Evolutionary conservation across 2,888 invertebrate genomes (phyloP).

Genomic region (Calliphora vomitoria): DNA sequence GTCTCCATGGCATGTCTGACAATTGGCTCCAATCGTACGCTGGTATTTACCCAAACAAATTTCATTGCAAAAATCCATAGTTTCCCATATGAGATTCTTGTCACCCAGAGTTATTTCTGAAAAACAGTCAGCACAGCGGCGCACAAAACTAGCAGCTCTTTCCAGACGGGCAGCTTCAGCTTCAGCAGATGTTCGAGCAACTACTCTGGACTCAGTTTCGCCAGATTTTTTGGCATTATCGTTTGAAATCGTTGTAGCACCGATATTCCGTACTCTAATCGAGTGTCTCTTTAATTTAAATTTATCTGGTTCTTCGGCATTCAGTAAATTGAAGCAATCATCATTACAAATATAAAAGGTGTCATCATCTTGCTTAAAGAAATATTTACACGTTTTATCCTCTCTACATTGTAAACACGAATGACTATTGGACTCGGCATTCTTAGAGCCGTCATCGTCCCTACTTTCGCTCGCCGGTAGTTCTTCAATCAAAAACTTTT

Average conservation of each 20-base stretch:
- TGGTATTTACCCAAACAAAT: constrained; percentile 93
- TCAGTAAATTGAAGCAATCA: constrained; percentile 86
- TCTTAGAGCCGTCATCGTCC: constrained; percentile 42
- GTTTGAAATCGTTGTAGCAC: constrained; percentile 79
- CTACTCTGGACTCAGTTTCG: constrained; percentile 84
- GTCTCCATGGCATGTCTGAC: constrained; percentile 91
- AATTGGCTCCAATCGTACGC: constrained; percentile 89
- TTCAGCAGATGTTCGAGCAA: constrained; percentile 87
- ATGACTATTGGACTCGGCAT: constrained; percentile 76
- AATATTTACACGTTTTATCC: constrained; percentile 85
- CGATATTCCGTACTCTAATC: constrained; percentile 83
- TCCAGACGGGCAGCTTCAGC: constrained; percentile 87
- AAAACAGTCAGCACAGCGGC: constrained; percentile 87
- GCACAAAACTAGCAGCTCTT: constrained; percentile 86
- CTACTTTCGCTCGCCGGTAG: constrained; percentile 74
- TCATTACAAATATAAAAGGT: constrained; percentile 86
- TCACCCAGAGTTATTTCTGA: constrained; percentile 86
- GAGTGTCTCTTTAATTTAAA: constrained; percentile 83
- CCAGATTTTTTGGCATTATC: constrained; percentile 73
- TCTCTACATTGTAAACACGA: constrained; percentile 86
- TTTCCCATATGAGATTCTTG: constrained; percentile 93
- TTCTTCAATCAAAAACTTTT: constrained; percentile 86
- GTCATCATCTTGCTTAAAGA: constrained; percentile 86
- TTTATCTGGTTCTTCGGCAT: constrained; percentile 85
- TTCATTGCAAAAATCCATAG: constrained; percentile 97